Evolutionary conservation across 2,797 vertebrate genomes (phyloP).

Genomic region (Enteromius unitaeniatus): DNA sequence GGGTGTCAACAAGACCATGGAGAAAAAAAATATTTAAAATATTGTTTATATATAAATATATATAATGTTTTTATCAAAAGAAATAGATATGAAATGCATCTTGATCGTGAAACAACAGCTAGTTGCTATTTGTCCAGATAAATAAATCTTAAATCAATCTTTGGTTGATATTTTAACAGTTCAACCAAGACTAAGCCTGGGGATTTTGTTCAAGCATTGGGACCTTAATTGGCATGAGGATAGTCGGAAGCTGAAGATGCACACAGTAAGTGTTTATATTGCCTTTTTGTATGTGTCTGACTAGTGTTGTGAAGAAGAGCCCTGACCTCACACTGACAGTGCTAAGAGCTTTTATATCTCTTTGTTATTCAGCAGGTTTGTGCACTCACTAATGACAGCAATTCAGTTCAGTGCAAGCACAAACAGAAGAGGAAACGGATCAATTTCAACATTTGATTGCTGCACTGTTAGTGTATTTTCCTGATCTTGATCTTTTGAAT

Average conservation of each 20-base stretch:
- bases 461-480: not conserved
- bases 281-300: not conserved
- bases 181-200: not conserved
- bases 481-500: not conserved
- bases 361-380: constrained; percentile 4
- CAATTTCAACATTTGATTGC: not conserved
- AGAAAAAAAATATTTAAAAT: not conserved
- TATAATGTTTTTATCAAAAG: not conserved
- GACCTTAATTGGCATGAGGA: not conserved
- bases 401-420: not conserved
- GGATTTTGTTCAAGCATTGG: not conserved
- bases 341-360: not conserved
- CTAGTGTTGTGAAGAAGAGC: not conserved
- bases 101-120: not conserved
- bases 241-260: not conserved
- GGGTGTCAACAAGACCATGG: not conserved
- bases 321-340: not conserved
- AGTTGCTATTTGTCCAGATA: not conserved
- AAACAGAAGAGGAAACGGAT: not conserved
- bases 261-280: not conserved
- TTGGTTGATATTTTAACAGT: not conserved
- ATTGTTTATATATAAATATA: too few species aligned
- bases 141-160: not conserved
- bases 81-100: not conserved
- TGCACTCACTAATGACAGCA: not conserved